Evolutionary conservation across 2,113 vertebrate species (phyloP).

Genomic region (Oriolus oriolus): DNA sequence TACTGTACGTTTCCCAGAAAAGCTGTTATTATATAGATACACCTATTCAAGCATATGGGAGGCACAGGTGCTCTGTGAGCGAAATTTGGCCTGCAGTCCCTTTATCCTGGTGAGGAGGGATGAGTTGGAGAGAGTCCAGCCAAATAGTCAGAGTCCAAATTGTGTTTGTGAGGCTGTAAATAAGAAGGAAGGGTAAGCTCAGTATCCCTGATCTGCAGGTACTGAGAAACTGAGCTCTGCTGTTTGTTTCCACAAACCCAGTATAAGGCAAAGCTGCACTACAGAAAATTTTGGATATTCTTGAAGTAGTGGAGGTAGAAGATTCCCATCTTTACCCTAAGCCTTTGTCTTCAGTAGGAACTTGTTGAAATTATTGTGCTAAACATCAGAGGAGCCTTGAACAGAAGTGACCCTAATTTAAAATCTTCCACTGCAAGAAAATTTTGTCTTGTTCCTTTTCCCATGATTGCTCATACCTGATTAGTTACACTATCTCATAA

Average conservation of each 20-base stretch:
- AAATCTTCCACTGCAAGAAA: not conserved
- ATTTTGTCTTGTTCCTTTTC: not conserved
- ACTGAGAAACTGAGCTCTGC: not conserved
- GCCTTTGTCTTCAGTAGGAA: not conserved
- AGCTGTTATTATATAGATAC: not conserved
- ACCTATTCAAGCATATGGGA: slow-evolving; percentile 41
- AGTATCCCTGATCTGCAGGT: not conserved
- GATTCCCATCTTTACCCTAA: not conserved
- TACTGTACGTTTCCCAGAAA: not conserved
- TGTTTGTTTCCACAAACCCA: not conserved
- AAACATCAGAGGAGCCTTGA: not conserved
- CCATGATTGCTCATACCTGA: not conserved
- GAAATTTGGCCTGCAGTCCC: slow-evolving; percentile 7
- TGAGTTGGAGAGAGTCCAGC: slow-evolving; percentile 7
- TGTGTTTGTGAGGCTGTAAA: not conserved
- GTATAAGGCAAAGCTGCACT: not conserved
- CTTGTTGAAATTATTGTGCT: not conserved
- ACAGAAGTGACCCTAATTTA: not conserved
- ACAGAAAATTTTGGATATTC: not conserved
- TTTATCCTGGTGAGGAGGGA: slow-evolving; percentile 10
- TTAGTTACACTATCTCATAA: not conserved
- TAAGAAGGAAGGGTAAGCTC: not conserved
- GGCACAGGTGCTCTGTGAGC: slow-evolving; percentile 20
- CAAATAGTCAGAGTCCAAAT: not conserved
- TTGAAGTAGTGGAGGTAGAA: not conserved